Evolutionary conservation across 2,113 vertebrate species (phyloP).

Genomic region (Tricholaema leucomelas): DNA sequence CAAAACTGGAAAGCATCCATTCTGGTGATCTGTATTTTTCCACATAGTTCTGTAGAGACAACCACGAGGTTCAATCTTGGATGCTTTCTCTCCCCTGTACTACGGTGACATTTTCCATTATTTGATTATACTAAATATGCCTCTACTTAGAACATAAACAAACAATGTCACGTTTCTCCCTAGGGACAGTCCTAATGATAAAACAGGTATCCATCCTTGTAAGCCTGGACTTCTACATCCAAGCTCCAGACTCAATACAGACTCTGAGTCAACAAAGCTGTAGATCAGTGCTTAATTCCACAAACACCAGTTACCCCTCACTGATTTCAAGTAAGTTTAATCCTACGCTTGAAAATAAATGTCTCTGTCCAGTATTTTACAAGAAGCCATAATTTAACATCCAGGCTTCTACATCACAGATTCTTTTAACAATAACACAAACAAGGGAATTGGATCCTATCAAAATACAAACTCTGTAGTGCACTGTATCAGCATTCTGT

Average conservation of each 20-base stretch:
- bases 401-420: neutral
- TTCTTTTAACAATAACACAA: neutral
- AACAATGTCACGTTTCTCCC: neutral
- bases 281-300: neutral
- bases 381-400: neutral
- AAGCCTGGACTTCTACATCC: neutral
- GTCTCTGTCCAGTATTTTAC: neutral
- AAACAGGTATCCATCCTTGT: neutral
- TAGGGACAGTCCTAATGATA: neutral
- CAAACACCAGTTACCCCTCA: neutral
- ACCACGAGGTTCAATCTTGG: neutral
- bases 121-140: slow-evolving; percentile 14
- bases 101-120: slow-evolving; percentile 3
- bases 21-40: slow-evolving; percentile 4
- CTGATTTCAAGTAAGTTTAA: neutral
- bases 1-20: neutral
- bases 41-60: neutral
- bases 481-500: neutral
- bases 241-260: neutral
- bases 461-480: neutral
- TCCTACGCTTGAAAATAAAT: neutral
- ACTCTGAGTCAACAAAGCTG: neutral
- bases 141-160: neutral
- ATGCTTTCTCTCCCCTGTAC: neutral
- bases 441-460: neutral